Evolutionary conservation across 2,113 vertebrate genomes (phyloP).

Genomic region (Heterotilapia buettikoferi): DNA sequence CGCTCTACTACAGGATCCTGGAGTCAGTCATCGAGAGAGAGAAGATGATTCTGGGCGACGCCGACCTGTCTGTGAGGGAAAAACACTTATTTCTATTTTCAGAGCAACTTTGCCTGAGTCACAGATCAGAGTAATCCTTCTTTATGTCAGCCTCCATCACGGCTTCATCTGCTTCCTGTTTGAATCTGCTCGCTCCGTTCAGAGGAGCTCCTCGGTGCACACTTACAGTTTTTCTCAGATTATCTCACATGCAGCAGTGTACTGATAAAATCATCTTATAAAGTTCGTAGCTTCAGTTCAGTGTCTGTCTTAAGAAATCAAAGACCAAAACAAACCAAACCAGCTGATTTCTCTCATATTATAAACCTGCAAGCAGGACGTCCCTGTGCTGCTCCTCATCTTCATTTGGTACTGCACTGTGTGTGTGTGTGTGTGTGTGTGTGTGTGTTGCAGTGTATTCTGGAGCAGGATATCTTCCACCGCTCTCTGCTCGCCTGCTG

Average conservation of each 20-base stretch:
- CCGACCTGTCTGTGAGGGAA: conserved; percentile 84
- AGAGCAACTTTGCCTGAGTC: not conserved
- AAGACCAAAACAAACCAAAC: no score
- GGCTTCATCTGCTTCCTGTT: not conserved
- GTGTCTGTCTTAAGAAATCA: no score
- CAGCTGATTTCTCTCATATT: no score
- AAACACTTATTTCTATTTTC: not conserved
- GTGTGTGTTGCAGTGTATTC: conserved; percentile 73
- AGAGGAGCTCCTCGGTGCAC: not conserved
- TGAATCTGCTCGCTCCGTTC: not conserved
- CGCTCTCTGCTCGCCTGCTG: conserved; percentile 87
- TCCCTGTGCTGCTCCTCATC: not conserved
- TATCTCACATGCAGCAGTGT: not conserved
- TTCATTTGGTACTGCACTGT: not conserved
- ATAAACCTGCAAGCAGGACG: no score
- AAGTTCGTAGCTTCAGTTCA: not conserved
- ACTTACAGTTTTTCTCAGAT: not conserved
- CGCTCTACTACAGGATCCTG: conserved; percentile 88
- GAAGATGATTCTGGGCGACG: conserved; percentile 82
- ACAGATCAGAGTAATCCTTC: not conserved
- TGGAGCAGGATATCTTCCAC: conserved; percentile 91
- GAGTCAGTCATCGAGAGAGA: conserved; percentile 87
- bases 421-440: not conserved
- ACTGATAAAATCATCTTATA: not conserved
- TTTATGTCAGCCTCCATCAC: not conserved